Evolutionary conservation across 2,113 vertebrate species (phyloP).

Genomic region (Procapra przewalskii): DNA sequence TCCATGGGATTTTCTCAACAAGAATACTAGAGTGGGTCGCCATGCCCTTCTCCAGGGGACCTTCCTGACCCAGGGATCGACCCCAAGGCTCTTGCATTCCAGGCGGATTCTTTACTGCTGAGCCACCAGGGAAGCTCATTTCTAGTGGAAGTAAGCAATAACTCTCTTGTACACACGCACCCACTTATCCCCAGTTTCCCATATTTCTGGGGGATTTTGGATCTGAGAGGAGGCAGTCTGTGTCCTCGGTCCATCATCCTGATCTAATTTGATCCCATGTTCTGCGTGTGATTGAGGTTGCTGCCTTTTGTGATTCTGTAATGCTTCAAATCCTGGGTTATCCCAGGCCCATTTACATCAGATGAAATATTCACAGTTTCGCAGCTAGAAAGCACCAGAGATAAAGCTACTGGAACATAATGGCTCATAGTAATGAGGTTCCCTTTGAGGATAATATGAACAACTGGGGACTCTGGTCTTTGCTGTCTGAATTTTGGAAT

Average conservation of each 20-base stretch:
- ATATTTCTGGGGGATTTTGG: neutral
- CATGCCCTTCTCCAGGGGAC: neutral
- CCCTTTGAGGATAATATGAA: neutral
- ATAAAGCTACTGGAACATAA: slow-evolving; percentile 39
- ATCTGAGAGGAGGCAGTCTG: neutral
- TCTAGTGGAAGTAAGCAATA: neutral
- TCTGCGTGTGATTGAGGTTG: neutral
- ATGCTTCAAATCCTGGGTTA: neutral
- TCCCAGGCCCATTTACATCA: neutral
- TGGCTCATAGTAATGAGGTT: slow-evolving; percentile 23
- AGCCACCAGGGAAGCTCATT: neutral
- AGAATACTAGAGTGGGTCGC: neutral
- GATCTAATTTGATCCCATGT: neutral
- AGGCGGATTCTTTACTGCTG: neutral
- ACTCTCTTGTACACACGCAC: neutral
- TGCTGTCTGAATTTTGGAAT: neutral
- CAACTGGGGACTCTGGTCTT: neutral
- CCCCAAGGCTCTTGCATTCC: neutral
- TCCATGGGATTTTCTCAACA: neutral
- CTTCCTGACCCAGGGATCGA: neutral
- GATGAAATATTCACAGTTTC: slow-evolving; percentile 31
- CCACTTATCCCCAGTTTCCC: neutral
- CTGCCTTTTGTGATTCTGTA: neutral
- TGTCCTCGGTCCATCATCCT: neutral
- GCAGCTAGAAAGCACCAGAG: neutral